Conservation (phyloP, 1,140 invertebrate species). For the Pachypsylla venusta region DNA sequence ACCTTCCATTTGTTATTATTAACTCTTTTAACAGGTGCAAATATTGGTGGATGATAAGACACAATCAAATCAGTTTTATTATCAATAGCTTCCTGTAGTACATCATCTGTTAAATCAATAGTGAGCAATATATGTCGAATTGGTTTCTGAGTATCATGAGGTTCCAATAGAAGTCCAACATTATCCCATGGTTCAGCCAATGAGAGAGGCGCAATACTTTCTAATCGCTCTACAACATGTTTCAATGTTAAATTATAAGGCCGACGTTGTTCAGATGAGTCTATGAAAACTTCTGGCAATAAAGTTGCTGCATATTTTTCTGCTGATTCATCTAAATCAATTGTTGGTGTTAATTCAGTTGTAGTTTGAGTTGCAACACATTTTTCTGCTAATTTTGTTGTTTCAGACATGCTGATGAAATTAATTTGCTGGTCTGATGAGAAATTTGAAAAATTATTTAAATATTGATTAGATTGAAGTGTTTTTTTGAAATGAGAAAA, state of each 20-base stretch:
- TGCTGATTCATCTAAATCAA: too few species aligned
- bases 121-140: constrained; percentile 66
- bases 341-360: too few species aligned
- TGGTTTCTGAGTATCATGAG: constrained; percentile 26
- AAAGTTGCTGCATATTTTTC: too few species aligned
- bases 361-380: too few species aligned
- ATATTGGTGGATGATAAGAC: constrained; percentile 93
- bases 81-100: constrained; percentile 66
- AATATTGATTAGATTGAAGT: too few species aligned
- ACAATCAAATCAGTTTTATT: constrained; percentile 63
- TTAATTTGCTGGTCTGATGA: too few species aligned
- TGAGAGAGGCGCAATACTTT: constrained; percentile 49
- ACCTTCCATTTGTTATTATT: constrained; percentile 57
- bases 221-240: constrained; percentile 43
- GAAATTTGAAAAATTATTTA: too few species aligned
- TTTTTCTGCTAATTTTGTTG: too few species aligned
- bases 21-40: constrained; percentile 64
- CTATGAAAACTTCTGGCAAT: background rate
- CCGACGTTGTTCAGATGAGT: background rate
- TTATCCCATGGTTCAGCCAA: constrained; percentile 88
- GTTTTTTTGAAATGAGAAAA: too few species aligned
- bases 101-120: constrained; percentile 83
- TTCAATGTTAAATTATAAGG: constrained; percentile 36
- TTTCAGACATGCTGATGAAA: too few species aligned
- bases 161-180: constrained; percentile 66